A percentile compares a stretch with the other conserved stretches of the same genome.
Evolutionary conservation across 2,888 invertebrate genomes (phyloP).

Genomic region (Harpalus rubripes): DNA sequence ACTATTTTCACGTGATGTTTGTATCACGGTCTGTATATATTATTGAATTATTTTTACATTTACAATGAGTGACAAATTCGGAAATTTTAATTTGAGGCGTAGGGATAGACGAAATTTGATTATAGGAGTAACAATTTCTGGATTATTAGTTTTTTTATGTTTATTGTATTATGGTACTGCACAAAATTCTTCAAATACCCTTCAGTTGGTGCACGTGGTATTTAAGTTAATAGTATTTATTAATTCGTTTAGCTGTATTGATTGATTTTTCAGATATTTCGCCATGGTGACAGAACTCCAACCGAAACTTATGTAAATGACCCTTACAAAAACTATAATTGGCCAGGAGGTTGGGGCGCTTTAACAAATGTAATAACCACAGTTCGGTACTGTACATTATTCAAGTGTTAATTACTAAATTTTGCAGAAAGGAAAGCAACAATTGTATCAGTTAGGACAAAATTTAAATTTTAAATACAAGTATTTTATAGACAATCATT

Average conservation of each 20-base stretch:
- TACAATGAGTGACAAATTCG: conserved; percentile 37
- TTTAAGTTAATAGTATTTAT: conserved; percentile 10
- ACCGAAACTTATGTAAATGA: conserved; percentile 88
- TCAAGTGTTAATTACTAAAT: not conserved
- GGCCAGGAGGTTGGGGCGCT: conserved; percentile 91
- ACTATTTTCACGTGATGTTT: conserved; percentile 39
- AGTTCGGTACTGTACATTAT: not conserved
- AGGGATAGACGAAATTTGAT: conserved; percentile 33
- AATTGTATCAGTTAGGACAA: conserved; percentile 87
- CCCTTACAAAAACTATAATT: conserved; percentile 86
- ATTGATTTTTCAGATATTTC: conserved; percentile 82
- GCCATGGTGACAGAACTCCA: conserved; percentile 92
- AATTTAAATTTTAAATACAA: conserved; percentile 86
- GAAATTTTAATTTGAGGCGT: conserved; percentile 24
- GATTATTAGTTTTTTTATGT: conserved; percentile 17
- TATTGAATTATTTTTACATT: not conserved
- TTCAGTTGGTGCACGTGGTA: conserved; percentile 53
- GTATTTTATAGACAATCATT: conserved; percentile 82
- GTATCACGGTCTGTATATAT: no score
- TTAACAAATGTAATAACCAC: conserved; percentile 84
- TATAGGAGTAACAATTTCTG: conserved; percentile 11
- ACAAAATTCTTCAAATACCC: conserved; percentile 14
- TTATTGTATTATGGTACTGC: conserved; percentile 47
- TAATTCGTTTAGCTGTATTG: not conserved
- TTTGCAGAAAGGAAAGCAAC: conserved; percentile 86